These are phyloP conservation scores for Hemichromis elongatus DNA, from an alignment of 2,113 vertebrate genomes.

Conservation along the genomic window DNA sequence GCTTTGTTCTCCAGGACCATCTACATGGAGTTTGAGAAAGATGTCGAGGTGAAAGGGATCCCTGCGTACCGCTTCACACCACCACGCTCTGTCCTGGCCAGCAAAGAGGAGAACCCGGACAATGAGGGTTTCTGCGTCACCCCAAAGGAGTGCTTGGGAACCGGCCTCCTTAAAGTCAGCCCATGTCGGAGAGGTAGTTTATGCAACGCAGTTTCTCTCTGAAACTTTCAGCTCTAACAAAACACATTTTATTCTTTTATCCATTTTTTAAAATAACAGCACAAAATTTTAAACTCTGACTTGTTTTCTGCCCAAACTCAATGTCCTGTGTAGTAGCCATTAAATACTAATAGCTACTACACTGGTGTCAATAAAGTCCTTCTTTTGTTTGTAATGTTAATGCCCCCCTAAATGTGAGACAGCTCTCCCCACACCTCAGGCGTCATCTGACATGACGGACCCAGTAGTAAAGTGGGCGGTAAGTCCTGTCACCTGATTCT, in stretches of 20 bases:
- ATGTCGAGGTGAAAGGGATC: conserved; percentile 79
- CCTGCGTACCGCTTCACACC: conserved; percentile 84
- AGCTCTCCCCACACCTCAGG: conserved; percentile 24
- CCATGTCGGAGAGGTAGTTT: conserved; percentile 83
- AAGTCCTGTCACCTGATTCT: conserved; percentile 63
- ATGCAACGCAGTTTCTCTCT: background rate
- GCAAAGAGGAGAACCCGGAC: conserved; percentile 79
- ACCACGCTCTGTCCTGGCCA: conserved; percentile 82
- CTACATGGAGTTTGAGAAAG: conserved; percentile 84
- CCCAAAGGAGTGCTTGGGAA: conserved; percentile 79
- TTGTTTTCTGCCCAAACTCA: no score
- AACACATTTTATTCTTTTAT: background rate
- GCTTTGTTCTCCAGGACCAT: conserved; percentile 76
- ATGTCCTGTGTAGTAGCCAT: background rate
- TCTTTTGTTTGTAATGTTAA: background rate
- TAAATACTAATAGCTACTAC: background rate
- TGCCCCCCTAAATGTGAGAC: conserved; percentile 40
- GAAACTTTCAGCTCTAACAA: background rate
- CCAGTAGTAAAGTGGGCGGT: conserved; percentile 6
- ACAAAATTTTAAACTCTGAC: background rate
- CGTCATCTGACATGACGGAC: conserved; percentile 44
- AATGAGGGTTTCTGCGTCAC: conserved; percentile 91
- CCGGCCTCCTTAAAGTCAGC: conserved; percentile 88
- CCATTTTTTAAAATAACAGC: background rate
- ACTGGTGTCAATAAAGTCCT: background rate